Evolutionary conservation across 2,888 invertebrate genomes (phyloP).

Genomic region (Morpho helenor): DNA sequence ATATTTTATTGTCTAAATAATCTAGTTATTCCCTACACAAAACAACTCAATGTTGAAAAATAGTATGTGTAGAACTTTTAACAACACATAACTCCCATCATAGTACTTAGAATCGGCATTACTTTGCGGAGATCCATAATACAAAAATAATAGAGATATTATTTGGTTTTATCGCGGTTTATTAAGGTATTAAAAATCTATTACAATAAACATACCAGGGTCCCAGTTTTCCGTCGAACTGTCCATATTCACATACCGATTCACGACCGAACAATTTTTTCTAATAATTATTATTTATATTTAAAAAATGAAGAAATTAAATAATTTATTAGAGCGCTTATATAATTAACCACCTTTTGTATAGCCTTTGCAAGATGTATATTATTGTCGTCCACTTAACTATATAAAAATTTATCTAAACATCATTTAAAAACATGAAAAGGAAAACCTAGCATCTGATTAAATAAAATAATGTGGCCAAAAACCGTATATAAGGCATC

Average conservation of each 20-base stretch:
- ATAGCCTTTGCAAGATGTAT: slow-evolving; percentile 7
- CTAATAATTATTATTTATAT: no score
- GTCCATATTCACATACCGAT: slow-evolving; percentile 24
- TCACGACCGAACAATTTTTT: background rate
- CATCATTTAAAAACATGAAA: slow-evolving; percentile 7
- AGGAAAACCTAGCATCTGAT: slow-evolving; percentile 6
- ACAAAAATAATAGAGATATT: no score
- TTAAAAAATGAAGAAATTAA: background rate
- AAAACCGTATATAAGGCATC: slow-evolving; percentile 20
- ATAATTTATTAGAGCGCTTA: slow-evolving; percentile 17
- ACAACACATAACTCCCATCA: no score
- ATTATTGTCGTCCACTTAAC: slow-evolving; percentile 14
- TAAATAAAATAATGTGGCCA: slow-evolving; percentile 5
- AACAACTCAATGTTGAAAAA: no score
- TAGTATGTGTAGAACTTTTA: no score
- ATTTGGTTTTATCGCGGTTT: no score
- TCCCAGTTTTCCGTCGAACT: slow-evolving; percentile 60
- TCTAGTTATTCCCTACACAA: no score
- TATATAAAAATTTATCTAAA: slow-evolving; percentile 10
- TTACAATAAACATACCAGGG: slow-evolving; percentile 47
- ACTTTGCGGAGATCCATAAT: no score
- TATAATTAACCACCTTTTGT: slow-evolving; percentile 16
- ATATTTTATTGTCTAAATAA: no score
- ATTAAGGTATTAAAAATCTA: background rate
- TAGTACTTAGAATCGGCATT: no score